phyloP scores from a whole-genome alignment of 2,888 invertebrate genomes.

The Clepsis dumicolana region DNA sequence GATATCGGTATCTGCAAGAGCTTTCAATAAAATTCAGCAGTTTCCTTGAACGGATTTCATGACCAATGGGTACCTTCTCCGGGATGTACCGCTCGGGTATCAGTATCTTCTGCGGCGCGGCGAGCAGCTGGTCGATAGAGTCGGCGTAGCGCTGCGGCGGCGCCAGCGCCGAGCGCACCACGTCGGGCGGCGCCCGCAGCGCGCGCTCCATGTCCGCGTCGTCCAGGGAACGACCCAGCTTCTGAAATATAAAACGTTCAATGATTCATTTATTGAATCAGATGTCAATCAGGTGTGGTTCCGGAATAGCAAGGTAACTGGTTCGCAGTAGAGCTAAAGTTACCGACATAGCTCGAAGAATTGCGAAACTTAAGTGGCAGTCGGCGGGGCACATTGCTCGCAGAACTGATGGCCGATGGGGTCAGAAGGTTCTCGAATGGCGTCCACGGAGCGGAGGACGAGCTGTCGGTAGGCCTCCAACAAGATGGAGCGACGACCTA shows the following conservation, averaged over 20 bases:
- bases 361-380: no score
- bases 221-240: slow-evolving; percentile 89
- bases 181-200: slow-evolving; percentile 92
- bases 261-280: background rate
- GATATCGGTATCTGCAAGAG: slow-evolving; percentile 17
- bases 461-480: no score
- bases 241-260: slow-evolving; percentile 52
- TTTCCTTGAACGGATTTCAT: background rate
- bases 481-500: no score
- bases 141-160: slow-evolving; percentile 88
- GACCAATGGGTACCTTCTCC: slow-evolving; percentile 87
- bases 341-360: no score
- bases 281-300: background rate
- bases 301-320: background rate
- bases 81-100: slow-evolving; percentile 97
- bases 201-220: slow-evolving; percentile 96
- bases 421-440: no score
- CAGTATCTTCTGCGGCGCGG: slow-evolving; percentile 95
- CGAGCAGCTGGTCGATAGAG: slow-evolving; percentile 94
- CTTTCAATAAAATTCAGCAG: background rate
- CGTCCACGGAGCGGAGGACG: no score
- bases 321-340: no score
- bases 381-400: no score
- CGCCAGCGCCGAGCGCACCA: slow-evolving; percentile 93
- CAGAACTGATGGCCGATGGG: no score